Evolutionary conservation across 2,113 vertebrate genomes (phyloP).

Genomic region (Regulus satrapa): DNA sequence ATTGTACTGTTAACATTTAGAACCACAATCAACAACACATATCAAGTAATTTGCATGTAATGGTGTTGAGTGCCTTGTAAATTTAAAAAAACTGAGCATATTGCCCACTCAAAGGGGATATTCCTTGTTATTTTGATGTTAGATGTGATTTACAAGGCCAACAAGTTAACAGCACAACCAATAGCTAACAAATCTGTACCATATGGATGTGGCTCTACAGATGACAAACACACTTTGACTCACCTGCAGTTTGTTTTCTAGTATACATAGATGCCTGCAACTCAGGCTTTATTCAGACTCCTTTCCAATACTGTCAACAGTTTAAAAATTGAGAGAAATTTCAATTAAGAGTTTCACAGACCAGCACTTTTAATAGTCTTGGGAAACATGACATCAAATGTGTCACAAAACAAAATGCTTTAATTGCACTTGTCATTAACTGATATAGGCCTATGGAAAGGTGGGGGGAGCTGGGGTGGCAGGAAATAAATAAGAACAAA

Average conservation of each 20-base stretch:
- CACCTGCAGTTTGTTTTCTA: not conserved
- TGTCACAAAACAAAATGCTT: too few relatives aligned
- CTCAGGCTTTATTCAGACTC: not conserved
- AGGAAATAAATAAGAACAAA: not conserved
- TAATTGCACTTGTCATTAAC: not conserved
- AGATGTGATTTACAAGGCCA: not conserved
- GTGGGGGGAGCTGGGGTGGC: rapidly evolving
- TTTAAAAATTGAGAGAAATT: not conserved
- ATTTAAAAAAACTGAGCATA: not conserved
- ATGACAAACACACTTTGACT: not conserved
- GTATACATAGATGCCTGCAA: not conserved
- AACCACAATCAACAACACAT: not conserved
- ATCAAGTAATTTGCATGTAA: not conserved
- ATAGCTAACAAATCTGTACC: not conserved
- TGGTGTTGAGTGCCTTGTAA: not conserved
- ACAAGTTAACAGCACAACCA: not conserved
- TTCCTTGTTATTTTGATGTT: not conserved
- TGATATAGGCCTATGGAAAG: not conserved
- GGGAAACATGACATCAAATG: not conserved
- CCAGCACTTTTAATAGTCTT: not conserved
- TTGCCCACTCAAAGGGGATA: not conserved
- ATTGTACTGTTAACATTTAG: not conserved
- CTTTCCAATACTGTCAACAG: not conserved
- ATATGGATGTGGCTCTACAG: not conserved
- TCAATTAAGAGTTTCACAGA: not conserved